Evolutionary conservation across 1,140 invertebrate genomes (phyloP), one percentile per base, ranked within the genome.

Genomic region (Pemphigus obesinymphae): DNA sequence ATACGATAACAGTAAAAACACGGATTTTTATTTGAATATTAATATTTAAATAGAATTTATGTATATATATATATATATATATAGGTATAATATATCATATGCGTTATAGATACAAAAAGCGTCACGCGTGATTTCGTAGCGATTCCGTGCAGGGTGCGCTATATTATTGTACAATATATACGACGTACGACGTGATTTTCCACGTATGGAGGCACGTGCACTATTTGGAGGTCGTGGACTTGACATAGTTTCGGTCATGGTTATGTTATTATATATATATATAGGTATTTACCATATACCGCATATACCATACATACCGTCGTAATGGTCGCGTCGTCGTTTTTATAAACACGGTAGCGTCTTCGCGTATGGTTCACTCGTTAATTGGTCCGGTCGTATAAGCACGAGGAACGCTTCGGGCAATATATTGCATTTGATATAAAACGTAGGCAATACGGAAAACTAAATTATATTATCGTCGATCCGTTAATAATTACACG

Each of bases 241-340:
- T 76, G 73, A 76, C 73, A 76, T 6, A 55, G 50, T 76, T 76
- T 23, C 20, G 48, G 20, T 76, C 73, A 76, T 20, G 73, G 31
- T n/a, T 61, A 15, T 31, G 29, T 29, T 61, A 31, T 31, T n/a
- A 50, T 50, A 20, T 50, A 20, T n/a, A n/a, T n/a, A n/a, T n/a
- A n/a, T n/a, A n/a, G n/a, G n/a, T n/a, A n/a, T n/a, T n/a, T n/a
- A n/a, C n/a, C n/a, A n/a, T n/a, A n/a, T n/a, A n/a, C n/a, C n/a
- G n/a, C n/a, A n/a, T n/a, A n/a, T n/a, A n/a, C n/a, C n/a, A n/a
- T n/a, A n/a, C n/a, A n/a, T n/a, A n/a, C n/a, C n/a, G n/a, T n/a
- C n/a, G n/a, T n/a, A n/a, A n/a, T n/a, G n/a, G n/a, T n/a, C n/a
- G n/a, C n/a, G n/a, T n/a, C n/a, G n/a, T n/a, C n/a, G n/a, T n/a